These are phyloP conservation scores for Pleuronectes platessa DNA, from an alignment of 2,113 vertebrate species.

Conservation along the genomic window DNA sequence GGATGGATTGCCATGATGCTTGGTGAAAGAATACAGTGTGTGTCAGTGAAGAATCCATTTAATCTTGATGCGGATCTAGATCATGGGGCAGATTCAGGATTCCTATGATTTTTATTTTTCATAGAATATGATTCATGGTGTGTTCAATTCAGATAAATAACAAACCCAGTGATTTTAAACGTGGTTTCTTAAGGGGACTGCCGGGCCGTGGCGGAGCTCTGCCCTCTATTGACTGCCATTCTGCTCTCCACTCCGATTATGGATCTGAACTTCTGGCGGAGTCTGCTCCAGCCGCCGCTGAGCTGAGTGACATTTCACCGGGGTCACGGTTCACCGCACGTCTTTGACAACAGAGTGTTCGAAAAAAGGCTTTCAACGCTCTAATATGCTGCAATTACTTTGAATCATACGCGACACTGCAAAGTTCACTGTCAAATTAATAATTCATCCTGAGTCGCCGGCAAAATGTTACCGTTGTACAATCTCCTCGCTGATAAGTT, in stretches of 20 bases:
- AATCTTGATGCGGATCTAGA: no score
- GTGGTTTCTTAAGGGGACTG: no score
- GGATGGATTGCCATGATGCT: no score
- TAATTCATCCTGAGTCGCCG: conserved; percentile 6
- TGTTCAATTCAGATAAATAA: not conserved
- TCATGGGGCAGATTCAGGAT: no score
- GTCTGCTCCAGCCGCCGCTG: not conserved
- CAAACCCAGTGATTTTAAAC: no score
- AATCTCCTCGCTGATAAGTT: not conserved
- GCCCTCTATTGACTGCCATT: not conserved
- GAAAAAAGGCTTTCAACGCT: not conserved
- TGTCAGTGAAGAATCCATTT: no score
- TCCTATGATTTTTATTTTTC: no score
- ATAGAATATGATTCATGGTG: not conserved
- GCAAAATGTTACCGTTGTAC: not conserved
- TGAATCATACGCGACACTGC: not conserved
- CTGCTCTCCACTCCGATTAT: not conserved
- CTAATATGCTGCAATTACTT: not conserved
- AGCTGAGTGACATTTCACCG: not conserved
- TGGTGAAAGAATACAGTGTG: no score
- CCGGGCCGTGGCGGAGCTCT: not conserved
- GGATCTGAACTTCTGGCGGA: not conserved
- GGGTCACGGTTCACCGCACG: not conserved
- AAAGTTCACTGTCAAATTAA: not conserved
- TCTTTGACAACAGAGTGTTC: not conserved